Evolutionary conservation across 2,797 vertebrate species (phyloP), one percentile per base, ranked within the genome.

Genomic region (Anomalospiza imberbis): DNA sequence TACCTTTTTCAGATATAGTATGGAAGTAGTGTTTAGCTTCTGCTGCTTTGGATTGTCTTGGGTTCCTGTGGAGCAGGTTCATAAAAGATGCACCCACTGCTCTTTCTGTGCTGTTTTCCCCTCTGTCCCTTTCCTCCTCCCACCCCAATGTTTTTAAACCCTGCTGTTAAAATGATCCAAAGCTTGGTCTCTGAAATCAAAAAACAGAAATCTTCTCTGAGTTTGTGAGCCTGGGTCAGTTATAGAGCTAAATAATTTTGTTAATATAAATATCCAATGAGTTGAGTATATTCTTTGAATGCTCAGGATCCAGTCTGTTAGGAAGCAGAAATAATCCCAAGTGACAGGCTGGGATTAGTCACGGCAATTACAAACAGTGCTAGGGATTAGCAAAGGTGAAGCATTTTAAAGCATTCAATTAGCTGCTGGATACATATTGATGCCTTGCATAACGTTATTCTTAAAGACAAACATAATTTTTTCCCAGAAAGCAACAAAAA

Each of bases 381-480:
- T 72, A 48, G 47, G 81, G 75, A 94, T 94, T 95, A 95, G 42
- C 28, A 79, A 82, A 94, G 42, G 91, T 93, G 80, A 92, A 92
- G 17, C 53, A 77, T 72, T 94, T 82, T 63, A 82, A 85, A 94
- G 47, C 57, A 72, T 82, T 91, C 66, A 72, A 5, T 91, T 8
- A 1, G 12, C 58, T 83, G 65, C 17, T 91, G n/a, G 66, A 45
- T 22, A n/a, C 17, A 48, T 89, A 75, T 11, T 74, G 53, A 85
- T 85, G 44, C 29, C 40, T 81, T 67, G 21, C 25, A 48, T 60
- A 88, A 85, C 80, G 24, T 75, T 61, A 51, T 57, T 67, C 22
- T 65, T 63, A 74, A 85, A 87, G 34, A 54, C 8, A 94, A 86
- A 65, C 2, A 17, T 25, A 21, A 48, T 7, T 72, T 63, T 73